phyloP scores from a whole-genome alignment of 2,113 vertebrate genomes.

The Gobio gobio region DNA sequence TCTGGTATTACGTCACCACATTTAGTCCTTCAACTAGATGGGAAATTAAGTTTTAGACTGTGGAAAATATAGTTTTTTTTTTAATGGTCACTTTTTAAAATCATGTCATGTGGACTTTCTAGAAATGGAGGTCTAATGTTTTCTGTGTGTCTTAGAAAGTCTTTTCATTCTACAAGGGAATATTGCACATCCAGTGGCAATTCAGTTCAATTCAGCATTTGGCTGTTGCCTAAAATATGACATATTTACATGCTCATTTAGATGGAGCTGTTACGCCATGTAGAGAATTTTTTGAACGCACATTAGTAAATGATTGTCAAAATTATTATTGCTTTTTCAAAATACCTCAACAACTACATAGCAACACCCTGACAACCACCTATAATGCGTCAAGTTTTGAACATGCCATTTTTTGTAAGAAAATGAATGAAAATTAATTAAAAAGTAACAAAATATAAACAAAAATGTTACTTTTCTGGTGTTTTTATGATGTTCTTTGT shows the following conservation, averaged over 20 bases:
- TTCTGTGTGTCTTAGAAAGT: not conserved
- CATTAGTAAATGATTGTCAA: not conserved
- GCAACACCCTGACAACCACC: too few species aligned
- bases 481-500: too few species aligned
- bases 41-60: not conserved
- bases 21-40: not conserved
- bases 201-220: not conserved
- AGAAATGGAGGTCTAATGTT: not conserved
- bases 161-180: not conserved
- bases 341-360: too few species aligned
- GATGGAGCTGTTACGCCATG: not conserved
- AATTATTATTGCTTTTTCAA: too few species aligned
- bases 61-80: not conserved
- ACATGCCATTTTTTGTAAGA: not conserved
- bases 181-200: not conserved
- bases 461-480: too few species aligned
- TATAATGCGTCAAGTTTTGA: too few species aligned
- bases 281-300: not conserved
- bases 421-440: too few species aligned
- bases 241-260: not conserved
- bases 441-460: too few species aligned
- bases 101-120: not conserved
- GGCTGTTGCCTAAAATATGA: not conserved
- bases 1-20: constrained; percentile 15
- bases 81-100: not conserved